Percentiles rank a stretch among this genome's conserved stretches.
phyloP scores from a whole-genome alignment of 2,888 invertebrate genomes.

The Crematogaster levior region DNA sequence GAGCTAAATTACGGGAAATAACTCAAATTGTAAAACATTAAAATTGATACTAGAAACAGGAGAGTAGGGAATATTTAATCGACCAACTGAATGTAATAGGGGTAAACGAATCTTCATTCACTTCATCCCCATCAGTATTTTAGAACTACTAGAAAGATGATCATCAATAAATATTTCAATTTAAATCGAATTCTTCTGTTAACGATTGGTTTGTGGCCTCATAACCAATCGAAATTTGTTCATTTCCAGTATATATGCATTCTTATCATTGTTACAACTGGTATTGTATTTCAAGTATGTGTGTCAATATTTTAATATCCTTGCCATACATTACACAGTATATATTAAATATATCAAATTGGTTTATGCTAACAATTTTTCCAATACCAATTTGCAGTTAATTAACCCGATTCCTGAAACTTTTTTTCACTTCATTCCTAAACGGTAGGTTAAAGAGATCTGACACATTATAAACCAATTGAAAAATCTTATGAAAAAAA shows the following conservation, averaged over 20 bases:
- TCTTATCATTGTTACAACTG: neutral
- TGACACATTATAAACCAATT: no score
- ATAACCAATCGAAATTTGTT: neutral
- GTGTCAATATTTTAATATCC: neutral
- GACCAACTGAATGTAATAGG: neutral
- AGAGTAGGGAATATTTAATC: neutral
- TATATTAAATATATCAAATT: neutral
- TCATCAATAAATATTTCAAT: neutral
- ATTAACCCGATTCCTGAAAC: no score
- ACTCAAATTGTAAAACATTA: neutral
- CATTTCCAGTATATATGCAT: neutral
- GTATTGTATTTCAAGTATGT: slow-evolving; percentile 17
- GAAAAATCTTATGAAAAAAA: no score
- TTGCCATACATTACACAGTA: neutral
- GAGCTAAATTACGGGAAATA: neutral
- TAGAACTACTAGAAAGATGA: neutral
- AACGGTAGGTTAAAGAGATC: no score
- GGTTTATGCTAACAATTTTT: neutral
- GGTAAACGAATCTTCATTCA: neutral
- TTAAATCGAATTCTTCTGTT: neutral
- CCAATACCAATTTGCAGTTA: neutral
- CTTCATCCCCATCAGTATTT: neutral
- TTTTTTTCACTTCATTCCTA: no score
- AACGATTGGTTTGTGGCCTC: neutral
- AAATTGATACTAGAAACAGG: neutral